Base-by-base conservation (phyloP, 2,888 invertebrate species). In the Palloptera scutellata region DNA sequence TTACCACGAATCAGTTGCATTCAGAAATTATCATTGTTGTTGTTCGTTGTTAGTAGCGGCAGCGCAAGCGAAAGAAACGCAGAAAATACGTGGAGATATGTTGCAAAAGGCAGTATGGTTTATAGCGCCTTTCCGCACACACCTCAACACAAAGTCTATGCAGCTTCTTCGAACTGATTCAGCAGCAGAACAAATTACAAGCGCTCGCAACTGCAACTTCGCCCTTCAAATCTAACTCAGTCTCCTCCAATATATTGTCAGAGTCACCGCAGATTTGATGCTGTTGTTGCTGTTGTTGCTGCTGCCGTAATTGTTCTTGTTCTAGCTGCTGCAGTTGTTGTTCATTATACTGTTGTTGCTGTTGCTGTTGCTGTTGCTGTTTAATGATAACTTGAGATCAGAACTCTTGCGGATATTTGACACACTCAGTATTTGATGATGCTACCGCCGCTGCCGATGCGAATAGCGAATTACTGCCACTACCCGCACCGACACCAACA, bases 371-470 rank as follows among this genome's bases (percentile, higher is more conserved):
- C 74, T 75, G 75, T 61, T 77, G 76, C 70, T 73, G 69, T 55
- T 76, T 77, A 73, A 76, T 76, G 76, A 81, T 80, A 80, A 81
- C 81, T 84, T 85, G 85, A 85, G 84, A 85, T 85, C 85, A 85
- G 84, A 85, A 85, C 81, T 85, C 85, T 83, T 84, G 85, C 74
- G 85, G 85, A 84, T 85, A 85, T 77, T 85, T 85, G 60, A 84
- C 83, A 81, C 85, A 88, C 73, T 81, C 88, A 87, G 88, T 86
- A 86, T 87, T 87, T 72, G 77, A 76, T 70, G 79, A 77, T 70
- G 80, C 77, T 67, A 78, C 80, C 67, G 78, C 77, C 65, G 78
- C 79, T 65, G 78, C 79, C 71, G 78, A 72, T 61, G 73, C 72
- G 55, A 75, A 74, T 13, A 74, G 62, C 63, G 75, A 66, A 59